Base-by-base conservation (phyloP, 2,888 invertebrate species). In the Syrista parreyssii region DNA sequence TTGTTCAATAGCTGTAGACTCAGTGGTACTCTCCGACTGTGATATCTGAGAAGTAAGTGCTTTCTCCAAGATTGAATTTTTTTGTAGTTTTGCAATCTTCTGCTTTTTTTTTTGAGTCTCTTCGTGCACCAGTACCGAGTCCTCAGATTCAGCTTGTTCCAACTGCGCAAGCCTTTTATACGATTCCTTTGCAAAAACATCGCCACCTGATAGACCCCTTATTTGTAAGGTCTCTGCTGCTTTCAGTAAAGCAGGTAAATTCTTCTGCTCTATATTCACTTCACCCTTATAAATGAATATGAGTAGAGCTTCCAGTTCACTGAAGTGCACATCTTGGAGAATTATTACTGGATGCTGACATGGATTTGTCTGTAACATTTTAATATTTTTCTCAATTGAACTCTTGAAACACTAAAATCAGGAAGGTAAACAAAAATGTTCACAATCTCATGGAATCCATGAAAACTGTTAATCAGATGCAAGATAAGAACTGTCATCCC, bases 211-310 rank as follows among this genome's bases (percentile, higher is more conserved):
- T 71, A 95, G 91, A 4, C 95, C 95, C 88, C 95, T 94, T 81
- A 95, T 94, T 89, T 95, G 94, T 78, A 95, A 90, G 11, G 94
- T 93, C 87, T 95, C 95, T 0, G 95, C 95, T 68, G 95, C 95
- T 89, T 95, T 94, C 79, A 95, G 89, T 75, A 95, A 91, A 78
- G 94, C 93, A 71, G 94, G 94, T 82, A 95, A 91, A 87, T 95
- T 95, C 85, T 95, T 94, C 86, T 95, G 95, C 74, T 95, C 94
- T 74, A 95, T 95, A 91, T 95, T 94, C 32, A 95, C 95, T 90
- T 95, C 95, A 11, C 95, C 95, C 87, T 95, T 94, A 88, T 95
- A 95, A 93, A 95, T 95, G 89, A 95, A 95, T 87, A 94, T 94
- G 82, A 95, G 92, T 75, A 95, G 89, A 36, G 94, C 94, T 85